phyloP scores from a whole-genome alignment of 2,888 invertebrate species.

The Dicyrtomina minuta region DNA sequence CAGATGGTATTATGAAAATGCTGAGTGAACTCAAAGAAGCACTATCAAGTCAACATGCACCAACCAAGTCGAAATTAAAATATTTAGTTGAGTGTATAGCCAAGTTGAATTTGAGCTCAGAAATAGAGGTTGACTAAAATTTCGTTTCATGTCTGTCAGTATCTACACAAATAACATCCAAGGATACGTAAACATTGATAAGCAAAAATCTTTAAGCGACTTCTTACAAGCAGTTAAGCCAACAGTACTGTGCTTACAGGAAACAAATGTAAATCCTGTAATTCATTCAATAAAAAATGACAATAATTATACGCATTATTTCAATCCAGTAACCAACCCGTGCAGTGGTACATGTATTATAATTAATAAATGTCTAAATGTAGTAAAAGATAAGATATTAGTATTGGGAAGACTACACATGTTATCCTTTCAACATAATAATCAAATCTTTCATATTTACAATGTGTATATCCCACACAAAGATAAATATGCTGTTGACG shows the following conservation, averaged over 20 bases:
- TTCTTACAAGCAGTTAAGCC: not conserved
- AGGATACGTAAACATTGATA: not conserved
- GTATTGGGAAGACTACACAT: not conserved
- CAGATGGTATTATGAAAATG: not conserved
- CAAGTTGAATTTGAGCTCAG: too few species aligned
- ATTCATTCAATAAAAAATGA: not conserved
- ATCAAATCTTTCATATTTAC: too few species aligned
- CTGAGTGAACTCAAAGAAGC: not conserved
- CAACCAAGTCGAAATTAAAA: not conserved
- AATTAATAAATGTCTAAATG: not conserved
- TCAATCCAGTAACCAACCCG: not conserved
- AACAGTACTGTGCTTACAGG: not conserved
- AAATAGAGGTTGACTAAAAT: not conserved
- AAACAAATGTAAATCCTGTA: not conserved
- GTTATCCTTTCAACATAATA: not conserved
- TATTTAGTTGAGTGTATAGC: too few species aligned
- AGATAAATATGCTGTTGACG: too few species aligned
- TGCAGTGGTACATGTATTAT: not conserved
- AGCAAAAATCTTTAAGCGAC: not conserved
- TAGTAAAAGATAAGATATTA: not conserved
- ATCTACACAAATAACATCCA: constrained; percentile 1
- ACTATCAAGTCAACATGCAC: not conserved
- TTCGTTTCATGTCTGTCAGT: not conserved
- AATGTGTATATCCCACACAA: too few species aligned
- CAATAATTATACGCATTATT: not conserved